Evolutionary conservation across 2,888 invertebrate species (phyloP), one percentile per base, ranked within the genome.

Genomic region (Torymus tubicola): DNA sequence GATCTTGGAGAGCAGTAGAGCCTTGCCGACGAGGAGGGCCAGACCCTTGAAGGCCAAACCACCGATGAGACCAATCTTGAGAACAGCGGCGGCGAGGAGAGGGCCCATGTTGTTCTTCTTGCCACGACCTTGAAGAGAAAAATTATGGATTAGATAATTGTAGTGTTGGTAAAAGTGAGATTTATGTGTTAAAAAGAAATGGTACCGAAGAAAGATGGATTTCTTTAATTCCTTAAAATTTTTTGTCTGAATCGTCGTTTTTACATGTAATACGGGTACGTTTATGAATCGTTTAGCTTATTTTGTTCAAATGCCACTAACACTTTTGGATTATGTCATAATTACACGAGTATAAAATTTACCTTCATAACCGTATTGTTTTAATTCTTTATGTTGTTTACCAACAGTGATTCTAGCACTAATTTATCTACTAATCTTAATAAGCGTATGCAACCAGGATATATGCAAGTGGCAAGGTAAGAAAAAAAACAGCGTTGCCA

Each of bases 1-100:
- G 73, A 96, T 94, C 93, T 97, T 97, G 85, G 96, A 96, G 82
- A 96, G 94, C 61, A 97, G 93, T 4, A 97, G 92, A 42, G 96
- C 96, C 92, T 97, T 96, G 87, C 96, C 96, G 53, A 96, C 96
- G 84, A 96, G 93, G 5, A 96, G 92, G 16, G 95, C 95, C 3
- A 97, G 91, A 18, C 95, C 96, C 88, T 96, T 96, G 91, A 96
- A 95, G 52, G 96, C 94, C 71, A 97, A 88, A 65, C 96, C 96
- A 73, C 95, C 96, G 42, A 96, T 93, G 70, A 96, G 92, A 87
- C 96, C 96, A 78, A 96, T 93, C 90, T 97, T 97, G 91, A 96
- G 93, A 5, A 95, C 95, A 61, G 95, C 95, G 14, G 96, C 94
- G 0, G 95, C 96, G 53, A 96, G 91, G 74, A 96, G 89, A 0